Conservation (phyloP, 2,113 vertebrate genomes). For the Salvelinus sp. region DNA sequence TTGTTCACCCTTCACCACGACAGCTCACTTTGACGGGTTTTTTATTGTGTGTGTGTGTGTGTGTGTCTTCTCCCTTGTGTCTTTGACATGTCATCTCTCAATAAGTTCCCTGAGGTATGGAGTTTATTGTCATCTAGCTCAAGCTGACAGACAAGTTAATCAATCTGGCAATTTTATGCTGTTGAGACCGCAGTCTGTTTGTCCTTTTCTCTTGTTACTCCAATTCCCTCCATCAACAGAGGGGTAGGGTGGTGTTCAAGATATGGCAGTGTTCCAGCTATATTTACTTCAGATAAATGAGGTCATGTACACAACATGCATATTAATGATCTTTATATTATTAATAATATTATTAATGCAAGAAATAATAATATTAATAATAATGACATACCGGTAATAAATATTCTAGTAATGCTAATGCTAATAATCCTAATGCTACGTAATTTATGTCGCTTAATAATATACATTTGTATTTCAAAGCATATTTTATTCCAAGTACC, state of each 20-base stretch:
- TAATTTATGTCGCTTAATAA: too few relatives aligned
- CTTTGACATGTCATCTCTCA: conserved; percentile 65
- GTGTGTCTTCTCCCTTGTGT: conserved; percentile 18
- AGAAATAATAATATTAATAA: neutral
- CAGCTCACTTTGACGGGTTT: conserved; percentile 14
- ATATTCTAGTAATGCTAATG: too few relatives aligned
- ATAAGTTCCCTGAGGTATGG: conserved; percentile 66
- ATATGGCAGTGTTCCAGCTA: neutral
- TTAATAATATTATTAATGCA: neutral
- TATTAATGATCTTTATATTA: neutral
- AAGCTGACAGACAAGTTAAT: conserved; percentile 74
- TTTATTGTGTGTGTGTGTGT: conserved; percentile 26
- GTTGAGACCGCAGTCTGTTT: conserved; percentile 45
- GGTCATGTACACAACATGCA: too few relatives aligned
- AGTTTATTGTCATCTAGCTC: conserved; percentile 71
- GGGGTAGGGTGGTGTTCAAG: neutral
- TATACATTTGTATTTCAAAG: too few relatives aligned
- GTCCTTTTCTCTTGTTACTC: conserved; percentile 19
- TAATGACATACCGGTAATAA: too few relatives aligned
- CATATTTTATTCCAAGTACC: too few relatives aligned
- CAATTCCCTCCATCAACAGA: neutral
- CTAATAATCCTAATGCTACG: too few relatives aligned
- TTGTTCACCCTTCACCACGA: conserved; percentile 23
- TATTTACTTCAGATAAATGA: too few relatives aligned
- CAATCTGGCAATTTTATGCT: conserved; percentile 73